phyloP scores from a whole-genome alignment of 2,888 invertebrate species.

The Apotomis turbidana region DNA sequence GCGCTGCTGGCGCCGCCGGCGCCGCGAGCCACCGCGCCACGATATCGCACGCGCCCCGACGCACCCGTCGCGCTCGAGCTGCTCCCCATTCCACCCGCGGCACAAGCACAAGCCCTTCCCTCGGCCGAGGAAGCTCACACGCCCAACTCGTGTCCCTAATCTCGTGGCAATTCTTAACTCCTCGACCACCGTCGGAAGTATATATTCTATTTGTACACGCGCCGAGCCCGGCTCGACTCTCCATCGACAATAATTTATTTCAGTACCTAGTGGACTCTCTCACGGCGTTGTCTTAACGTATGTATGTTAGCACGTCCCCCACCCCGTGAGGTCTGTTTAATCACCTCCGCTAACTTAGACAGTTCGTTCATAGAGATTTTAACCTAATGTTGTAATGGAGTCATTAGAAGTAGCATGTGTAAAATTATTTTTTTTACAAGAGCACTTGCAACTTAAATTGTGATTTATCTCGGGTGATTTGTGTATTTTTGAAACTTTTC shows the following conservation, averaged over 20 bases:
- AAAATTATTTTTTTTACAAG: conserved; percentile 57
- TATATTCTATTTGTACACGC: conserved; percentile 14
- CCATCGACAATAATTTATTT: conserved; percentile 77
- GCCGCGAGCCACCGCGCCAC: conserved; percentile 48
- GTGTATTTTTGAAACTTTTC: conserved; percentile 70
- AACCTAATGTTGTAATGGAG: conserved; percentile 51
- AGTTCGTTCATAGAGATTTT: conserved; percentile 50
- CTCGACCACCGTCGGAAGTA: conserved; percentile 22
- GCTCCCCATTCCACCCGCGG: conserved; percentile 39
- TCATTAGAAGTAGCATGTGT: conserved; percentile 49
- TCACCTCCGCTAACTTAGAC: conserved; percentile 44
- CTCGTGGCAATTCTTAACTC: conserved; percentile 9
- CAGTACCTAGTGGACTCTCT: conserved; percentile 57
- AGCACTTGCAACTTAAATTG: conserved; percentile 58
- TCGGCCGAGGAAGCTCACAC: conserved; percentile 19
- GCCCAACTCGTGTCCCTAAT: conserved; percentile 26
- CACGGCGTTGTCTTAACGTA: conserved; percentile 42
- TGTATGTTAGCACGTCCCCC: conserved; percentile 40
- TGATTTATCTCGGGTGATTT: conserved; percentile 62
- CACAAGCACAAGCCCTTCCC: conserved; percentile 21
- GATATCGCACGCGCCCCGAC: conserved; percentile 59
- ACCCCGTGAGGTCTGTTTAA: conserved; percentile 34
- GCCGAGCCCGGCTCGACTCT: conserved; percentile 35
- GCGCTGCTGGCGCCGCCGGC: conserved; percentile 47
- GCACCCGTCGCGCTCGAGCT: conserved; percentile 43